These are phyloP conservation scores for Parapsyche elsis DNA, from an alignment of 1,140 invertebrate species.

Conservation along the genomic window DNA sequence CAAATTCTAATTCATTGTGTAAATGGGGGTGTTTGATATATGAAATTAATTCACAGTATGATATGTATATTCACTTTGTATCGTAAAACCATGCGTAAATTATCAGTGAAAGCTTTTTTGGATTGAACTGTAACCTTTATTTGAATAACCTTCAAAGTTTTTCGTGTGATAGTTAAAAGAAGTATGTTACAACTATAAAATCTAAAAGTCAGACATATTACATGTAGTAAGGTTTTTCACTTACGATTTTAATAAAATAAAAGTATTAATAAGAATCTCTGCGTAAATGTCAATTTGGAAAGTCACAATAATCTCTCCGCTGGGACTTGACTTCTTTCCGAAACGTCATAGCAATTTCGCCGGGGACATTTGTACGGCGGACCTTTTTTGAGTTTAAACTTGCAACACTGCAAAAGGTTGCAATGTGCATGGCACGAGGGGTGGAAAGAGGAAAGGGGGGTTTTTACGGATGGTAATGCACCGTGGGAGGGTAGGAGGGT, in stretches of 20 bases:
- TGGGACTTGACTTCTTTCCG: slow-evolving; percentile 11
- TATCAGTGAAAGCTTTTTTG: too few species aligned
- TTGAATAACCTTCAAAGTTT: too few species aligned
- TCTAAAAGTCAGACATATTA: not conserved
- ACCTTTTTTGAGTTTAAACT: slow-evolving; percentile 9
- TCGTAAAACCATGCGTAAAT: too few species aligned
- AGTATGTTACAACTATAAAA: too few species aligned
- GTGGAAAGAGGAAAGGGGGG: not conserved
- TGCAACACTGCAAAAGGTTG: slow-evolving; percentile 11
- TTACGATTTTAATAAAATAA: not conserved
- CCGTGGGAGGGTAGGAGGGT: not conserved
- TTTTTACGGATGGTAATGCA: not conserved
- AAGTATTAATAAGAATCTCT: not conserved
- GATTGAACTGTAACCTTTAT: too few species aligned
- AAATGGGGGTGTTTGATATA: too few species aligned
- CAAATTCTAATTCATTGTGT: too few species aligned
- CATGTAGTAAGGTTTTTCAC: not conserved
- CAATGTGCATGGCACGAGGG: not conserved
- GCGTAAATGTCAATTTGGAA: not conserved
- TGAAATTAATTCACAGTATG: too few species aligned
- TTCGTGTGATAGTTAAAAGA: too few species aligned
- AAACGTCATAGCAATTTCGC: not conserved
- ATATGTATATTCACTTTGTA: too few species aligned
- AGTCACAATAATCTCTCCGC: slow-evolving; percentile 12
- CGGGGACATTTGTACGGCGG: not conserved